A percentile compares a stretch with the other conserved stretches of the same genome.
phyloP scores from a whole-genome alignment of 2,113 vertebrate genomes.

The Sceloporus tristichus region DNA sequence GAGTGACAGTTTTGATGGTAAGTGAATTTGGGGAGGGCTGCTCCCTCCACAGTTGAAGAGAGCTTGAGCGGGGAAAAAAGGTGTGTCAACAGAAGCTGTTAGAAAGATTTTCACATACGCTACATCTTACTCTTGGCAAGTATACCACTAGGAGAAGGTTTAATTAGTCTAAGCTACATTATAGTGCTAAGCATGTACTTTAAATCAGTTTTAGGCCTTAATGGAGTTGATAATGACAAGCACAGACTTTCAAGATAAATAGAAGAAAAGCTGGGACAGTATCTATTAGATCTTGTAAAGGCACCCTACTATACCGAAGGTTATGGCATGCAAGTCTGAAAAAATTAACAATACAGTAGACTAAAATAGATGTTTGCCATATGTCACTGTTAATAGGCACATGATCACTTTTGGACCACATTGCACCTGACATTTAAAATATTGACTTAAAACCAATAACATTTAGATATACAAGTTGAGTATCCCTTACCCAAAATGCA shows the following conservation, averaged over 20 bases:
- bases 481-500: too few relatives aligned
- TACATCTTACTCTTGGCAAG: neutral
- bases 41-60: neutral
- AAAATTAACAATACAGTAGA: too few relatives aligned
- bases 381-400: neutral
- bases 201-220: neutral
- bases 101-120: neutral
- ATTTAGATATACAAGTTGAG: too few relatives aligned
- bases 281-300: neutral
- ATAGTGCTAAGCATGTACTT: accelerated
- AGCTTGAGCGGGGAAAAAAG: neutral
- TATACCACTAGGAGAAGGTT: neutral
- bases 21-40: neutral
- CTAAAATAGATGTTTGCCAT: neutral
- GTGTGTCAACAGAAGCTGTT: neutral
- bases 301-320: accelerated
- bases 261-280: neutral
- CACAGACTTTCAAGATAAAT: neutral
- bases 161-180: neutral
- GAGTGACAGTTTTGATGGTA: neutral
- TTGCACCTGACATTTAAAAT: neutral
- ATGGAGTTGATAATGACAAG: neutral
- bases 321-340: neutral
- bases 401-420: neutral
- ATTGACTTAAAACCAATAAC: neutral